Evolutionary conservation across 2,888 invertebrate genomes (phyloP).

Genomic region (Didymodactylos carnosus): DNA sequence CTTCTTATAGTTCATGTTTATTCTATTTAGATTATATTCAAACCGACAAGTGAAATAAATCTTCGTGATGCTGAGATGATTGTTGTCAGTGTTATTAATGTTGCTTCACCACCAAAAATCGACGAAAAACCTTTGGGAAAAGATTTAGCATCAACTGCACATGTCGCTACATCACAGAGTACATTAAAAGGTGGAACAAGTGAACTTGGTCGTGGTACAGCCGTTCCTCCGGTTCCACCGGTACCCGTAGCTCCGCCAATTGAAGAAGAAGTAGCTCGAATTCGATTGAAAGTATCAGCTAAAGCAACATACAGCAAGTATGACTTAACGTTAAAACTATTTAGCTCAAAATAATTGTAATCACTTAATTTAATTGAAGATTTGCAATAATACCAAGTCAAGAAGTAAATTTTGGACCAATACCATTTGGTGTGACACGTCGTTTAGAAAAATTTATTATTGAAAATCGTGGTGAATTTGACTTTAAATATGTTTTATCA

Average conservation of each 20-base stretch:
- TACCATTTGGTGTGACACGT: constrained; percentile 27
- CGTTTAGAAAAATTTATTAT: constrained; percentile 30
- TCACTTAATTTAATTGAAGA: constrained; percentile 19
- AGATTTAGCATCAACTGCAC: constrained; percentile 18
- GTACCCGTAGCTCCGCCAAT: constrained; percentile 32
- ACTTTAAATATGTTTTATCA: constrained; percentile 32
- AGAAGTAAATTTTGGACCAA: constrained; percentile 34
- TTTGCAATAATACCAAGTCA: constrained; percentile 29
- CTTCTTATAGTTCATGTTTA: too few relatives aligned
- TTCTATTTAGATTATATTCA: not conserved
- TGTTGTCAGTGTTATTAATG: not conserved
- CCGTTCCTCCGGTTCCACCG: constrained; percentile 30
- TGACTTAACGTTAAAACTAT: constrained; percentile 16
- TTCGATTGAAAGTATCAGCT: constrained; percentile 34
- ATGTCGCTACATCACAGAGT: not conserved
- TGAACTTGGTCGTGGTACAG: constrained; percentile 18
- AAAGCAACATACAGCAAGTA: constrained; percentile 33
- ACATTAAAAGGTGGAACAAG: constrained; percentile 16
- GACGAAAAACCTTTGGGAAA: constrained; percentile 24
- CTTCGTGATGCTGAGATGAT: not conserved
- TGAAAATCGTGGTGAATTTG: constrained; percentile 34
- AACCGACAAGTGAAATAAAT: not conserved
- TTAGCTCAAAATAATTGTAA: not conserved
- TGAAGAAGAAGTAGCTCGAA: constrained; percentile 30
- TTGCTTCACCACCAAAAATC: constrained; percentile 19